These are phyloP conservation scores for Heptranchias perlo DNA, from an alignment of 2,113 vertebrate species.

Conservation along the genomic window DNA sequence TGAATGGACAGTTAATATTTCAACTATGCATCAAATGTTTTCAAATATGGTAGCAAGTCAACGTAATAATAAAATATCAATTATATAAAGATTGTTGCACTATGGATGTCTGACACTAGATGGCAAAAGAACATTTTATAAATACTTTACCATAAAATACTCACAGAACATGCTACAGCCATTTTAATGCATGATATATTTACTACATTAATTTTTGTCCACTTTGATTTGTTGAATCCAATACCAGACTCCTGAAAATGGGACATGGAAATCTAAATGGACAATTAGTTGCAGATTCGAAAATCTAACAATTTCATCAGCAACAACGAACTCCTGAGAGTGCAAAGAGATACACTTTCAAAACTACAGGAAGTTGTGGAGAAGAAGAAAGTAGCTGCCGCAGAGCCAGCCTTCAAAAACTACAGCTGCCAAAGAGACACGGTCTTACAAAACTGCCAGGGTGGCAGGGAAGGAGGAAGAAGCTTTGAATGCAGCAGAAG, in stretches of 20 bases:
- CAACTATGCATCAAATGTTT: neutral
- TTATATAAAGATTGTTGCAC: neutral
- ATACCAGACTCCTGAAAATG: neutral
- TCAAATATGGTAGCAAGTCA: neutral
- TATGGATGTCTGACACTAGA: constrained; percentile 27
- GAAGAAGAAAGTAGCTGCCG: neutral
- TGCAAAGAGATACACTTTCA: neutral
- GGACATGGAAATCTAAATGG: neutral
- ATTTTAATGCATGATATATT: neutral
- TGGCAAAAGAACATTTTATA: constrained; percentile 26
- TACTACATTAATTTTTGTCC: neutral
- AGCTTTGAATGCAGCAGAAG: neutral
- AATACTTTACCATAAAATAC: neutral
- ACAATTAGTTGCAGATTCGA: neutral
- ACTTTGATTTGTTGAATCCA: constrained; percentile 4
- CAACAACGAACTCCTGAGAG: neutral
- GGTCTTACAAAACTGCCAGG: neutral
- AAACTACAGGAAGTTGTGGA: neutral
- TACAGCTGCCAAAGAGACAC: neutral
- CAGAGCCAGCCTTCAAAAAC: neutral
- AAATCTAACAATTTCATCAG: neutral
- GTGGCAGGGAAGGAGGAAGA: neutral
- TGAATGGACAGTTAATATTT: neutral
- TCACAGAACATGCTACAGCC: neutral
- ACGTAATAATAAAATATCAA: neutral